A percentile compares a stretch with the other conserved stretches of the same genome.
These are phyloP conservation scores for Ephestia elutella DNA, from an alignment of 1,140 invertebrate genomes.

Conservation along the genomic window DNA sequence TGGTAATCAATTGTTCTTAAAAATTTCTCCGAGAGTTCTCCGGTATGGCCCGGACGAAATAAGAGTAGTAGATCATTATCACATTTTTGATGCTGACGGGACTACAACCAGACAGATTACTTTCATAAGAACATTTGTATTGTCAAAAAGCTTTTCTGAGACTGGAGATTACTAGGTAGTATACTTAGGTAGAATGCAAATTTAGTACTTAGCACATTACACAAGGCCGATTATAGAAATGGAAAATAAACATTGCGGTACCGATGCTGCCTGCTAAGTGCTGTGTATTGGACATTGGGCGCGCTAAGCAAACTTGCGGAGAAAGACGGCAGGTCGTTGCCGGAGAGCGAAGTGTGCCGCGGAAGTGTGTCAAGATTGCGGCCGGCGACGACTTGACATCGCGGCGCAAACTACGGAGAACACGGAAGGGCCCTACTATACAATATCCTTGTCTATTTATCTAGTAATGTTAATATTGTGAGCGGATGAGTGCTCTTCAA, in stretches of 20 bases:
- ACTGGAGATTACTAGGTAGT: too few species aligned
- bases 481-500: too few species aligned
- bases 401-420: background rate
- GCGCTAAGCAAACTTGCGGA: slow-evolving; percentile 5
- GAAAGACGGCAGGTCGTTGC: slow-evolving; percentile 3
- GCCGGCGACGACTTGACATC: background rate
- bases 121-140: too few species aligned
- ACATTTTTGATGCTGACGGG: too few species aligned
- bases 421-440: background rate
- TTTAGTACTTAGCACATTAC: background rate
- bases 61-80: too few species aligned
- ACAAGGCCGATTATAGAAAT: background rate
- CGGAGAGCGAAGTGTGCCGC: slow-evolving; percentile 28
- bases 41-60: too few species aligned
- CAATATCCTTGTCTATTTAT: too few species aligned
- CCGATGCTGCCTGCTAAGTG: slow-evolving; percentile 1
- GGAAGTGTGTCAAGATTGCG: slow-evolving; percentile 55
- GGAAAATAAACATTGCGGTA: slow-evolving; percentile 1
- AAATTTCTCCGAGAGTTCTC: too few species aligned
- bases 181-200: background rate
- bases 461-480: too few species aligned
- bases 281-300: slow-evolving; percentile 16
- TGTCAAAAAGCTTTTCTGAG: too few species aligned
- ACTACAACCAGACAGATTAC: too few species aligned
- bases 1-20: too few species aligned